Evolutionary conservation across 2,113 vertebrate species (phyloP).

Genomic region (Phainopepla nitens): DNA sequence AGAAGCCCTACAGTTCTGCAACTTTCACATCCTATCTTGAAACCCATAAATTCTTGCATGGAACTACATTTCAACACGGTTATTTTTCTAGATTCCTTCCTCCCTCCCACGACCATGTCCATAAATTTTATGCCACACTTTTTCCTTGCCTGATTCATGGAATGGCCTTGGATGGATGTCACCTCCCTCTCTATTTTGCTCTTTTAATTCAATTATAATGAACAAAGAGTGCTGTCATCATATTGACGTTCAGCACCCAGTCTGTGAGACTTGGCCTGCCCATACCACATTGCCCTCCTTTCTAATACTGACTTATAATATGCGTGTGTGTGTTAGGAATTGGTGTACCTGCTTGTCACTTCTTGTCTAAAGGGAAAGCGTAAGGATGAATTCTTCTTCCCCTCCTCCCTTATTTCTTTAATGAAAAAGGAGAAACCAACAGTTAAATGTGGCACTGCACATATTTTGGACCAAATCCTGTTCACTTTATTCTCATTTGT

Average conservation of each 20-base stretch:
- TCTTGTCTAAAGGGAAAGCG: background rate
- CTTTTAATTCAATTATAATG: background rate
- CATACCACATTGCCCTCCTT: background rate
- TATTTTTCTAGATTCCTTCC: background rate
- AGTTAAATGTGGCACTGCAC: background rate
- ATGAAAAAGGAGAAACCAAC: background rate
- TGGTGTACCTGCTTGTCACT: background rate
- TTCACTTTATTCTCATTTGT: constrained; percentile 8
- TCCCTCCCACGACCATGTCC: background rate
- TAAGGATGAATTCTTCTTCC: background rate
- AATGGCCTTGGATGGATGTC: background rate
- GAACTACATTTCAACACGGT: background rate
- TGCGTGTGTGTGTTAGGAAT: background rate
- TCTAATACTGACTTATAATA: background rate
- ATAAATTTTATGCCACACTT: background rate
- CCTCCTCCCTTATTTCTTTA: accelerated
- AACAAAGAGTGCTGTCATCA: background rate
- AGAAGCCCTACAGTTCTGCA: background rate
- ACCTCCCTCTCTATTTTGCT: background rate
- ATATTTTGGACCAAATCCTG: background rate
- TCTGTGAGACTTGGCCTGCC: background rate
- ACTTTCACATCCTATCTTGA: background rate
- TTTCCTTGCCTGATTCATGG: background rate
- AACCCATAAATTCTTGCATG: background rate
- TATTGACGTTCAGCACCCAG: background rate